A percentile compares a stretch with the other conserved stretches of the same genome.
phyloP scores from a whole-genome alignment of 2,888 invertebrate genomes.

The Yponomeuta cagnagella region DNA sequence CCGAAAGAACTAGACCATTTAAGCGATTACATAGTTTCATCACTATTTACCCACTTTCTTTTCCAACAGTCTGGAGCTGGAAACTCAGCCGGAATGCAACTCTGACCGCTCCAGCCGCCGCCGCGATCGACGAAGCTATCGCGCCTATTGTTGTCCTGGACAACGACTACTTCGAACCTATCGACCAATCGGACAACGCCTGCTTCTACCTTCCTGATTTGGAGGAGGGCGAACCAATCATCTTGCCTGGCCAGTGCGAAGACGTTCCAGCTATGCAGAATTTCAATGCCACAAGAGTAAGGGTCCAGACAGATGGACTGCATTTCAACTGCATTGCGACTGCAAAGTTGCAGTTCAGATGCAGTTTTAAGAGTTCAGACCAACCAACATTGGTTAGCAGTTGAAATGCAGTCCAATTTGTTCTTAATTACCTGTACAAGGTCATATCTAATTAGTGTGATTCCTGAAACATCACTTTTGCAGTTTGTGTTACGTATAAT shows the following conservation, averaged over 20 bases:
- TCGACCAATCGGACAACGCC: constrained; percentile 44
- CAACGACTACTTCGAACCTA: constrained; percentile 42
- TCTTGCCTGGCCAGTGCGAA: constrained; percentile 52
- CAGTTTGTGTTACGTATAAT: too few species aligned
- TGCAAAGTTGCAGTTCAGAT: too few species aligned
- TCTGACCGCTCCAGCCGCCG: constrained; percentile 28
- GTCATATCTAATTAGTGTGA: too few species aligned
- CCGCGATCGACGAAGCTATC: constrained; percentile 37
- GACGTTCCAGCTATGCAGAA: constrained; percentile 38
- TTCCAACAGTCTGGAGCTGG: constrained; percentile 56
- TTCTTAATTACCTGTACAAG: too few species aligned
- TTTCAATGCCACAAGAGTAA: constrained; percentile 44
- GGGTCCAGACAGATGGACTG: constrained; percentile 15
- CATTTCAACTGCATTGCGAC: too few species aligned
- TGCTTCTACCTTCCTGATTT: constrained; percentile 54
- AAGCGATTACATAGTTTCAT: neutral
- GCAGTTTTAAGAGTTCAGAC: too few species aligned
- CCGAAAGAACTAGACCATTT: neutral
- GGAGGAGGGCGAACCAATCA: constrained; percentile 39
- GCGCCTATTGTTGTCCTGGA: constrained; percentile 36
- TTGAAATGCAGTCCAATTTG: too few species aligned
- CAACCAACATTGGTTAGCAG: too few species aligned
- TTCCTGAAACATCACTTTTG: too few species aligned
- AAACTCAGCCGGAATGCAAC: constrained; percentile 47
- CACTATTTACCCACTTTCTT: neutral